Conservation (phyloP, 2,888 invertebrate species). For the Pollenia angustigena region DNA sequence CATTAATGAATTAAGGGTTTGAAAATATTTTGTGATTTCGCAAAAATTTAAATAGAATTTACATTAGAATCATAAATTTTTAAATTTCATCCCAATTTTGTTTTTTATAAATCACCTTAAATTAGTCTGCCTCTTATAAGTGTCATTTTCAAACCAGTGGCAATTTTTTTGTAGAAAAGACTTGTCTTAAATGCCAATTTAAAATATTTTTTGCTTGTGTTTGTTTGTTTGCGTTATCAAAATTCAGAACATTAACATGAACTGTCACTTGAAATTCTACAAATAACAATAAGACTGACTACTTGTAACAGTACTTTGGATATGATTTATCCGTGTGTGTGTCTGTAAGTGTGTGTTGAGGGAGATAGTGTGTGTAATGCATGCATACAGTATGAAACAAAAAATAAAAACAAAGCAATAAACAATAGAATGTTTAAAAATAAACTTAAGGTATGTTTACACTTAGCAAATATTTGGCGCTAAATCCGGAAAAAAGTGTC, state of each 20-base stretch:
- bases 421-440: constrained; percentile 1
- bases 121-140: neutral
- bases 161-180: neutral
- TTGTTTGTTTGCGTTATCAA: constrained; percentile 39
- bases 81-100: too few species aligned
- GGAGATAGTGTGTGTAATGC: neutral
- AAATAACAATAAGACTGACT: constrained; percentile 43
- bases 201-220: neutral
- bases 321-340: constrained; percentile 4
- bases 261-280: constrained; percentile 63
- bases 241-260: constrained; percentile 45
- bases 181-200: constrained; percentile 33
- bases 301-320: neutral
- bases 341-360: neutral
- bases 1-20: too few species aligned
- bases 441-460: neutral
- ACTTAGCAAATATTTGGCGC: too few species aligned
- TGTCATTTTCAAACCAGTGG: neutral
- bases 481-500: too few species aligned
- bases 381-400: constrained; percentile 1
- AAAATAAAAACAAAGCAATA: neutral
- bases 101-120: neutral
- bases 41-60: too few species aligned
- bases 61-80: too few species aligned
- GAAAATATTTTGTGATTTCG: too few species aligned